Percentiles rank a stretch among this genome's conserved stretches.
phyloP scores from a whole-genome alignment of 2,888 invertebrate genomes.

The Xestia ashworthii region DNA sequence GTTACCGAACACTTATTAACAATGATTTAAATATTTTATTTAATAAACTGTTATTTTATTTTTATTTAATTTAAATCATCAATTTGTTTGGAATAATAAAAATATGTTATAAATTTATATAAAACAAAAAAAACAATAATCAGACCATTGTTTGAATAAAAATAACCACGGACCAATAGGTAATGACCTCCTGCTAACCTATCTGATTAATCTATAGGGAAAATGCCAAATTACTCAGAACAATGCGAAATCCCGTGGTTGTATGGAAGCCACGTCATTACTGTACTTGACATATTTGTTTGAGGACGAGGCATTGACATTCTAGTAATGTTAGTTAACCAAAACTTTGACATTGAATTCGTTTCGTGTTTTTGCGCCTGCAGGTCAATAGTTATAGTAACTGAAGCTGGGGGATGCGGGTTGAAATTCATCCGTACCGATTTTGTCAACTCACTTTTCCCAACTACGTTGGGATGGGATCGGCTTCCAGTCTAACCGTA shows the following conservation, averaged over 20 bases:
- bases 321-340: slow-evolving; percentile 16
- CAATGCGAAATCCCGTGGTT: slow-evolving; percentile 49
- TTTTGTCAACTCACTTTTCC: background rate
- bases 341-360: slow-evolving; percentile 47
- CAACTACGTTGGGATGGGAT: no score
- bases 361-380: slow-evolving; percentile 27
- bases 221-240: slow-evolving; percentile 46
- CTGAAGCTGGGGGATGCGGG: background rate
- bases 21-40: no score
- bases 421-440: background rate
- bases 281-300: slow-evolving; percentile 62
- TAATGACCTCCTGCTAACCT: slow-evolving; percentile 19
- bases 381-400: background rate
- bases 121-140: background rate
- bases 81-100: background rate
- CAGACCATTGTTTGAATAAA: slow-evolving; percentile 12
- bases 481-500: no score
- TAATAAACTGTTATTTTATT: no score
- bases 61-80: background rate
- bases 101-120: background rate
- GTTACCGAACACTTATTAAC: no score
- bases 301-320: slow-evolving; percentile 62
- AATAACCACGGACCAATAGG: slow-evolving; percentile 16
- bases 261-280: slow-evolving; percentile 36
- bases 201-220: slow-evolving; percentile 50